Evolutionary conservation across 2,797 vertebrate genomes (phyloP).

Genomic region (Eulemur mongoz): DNA sequence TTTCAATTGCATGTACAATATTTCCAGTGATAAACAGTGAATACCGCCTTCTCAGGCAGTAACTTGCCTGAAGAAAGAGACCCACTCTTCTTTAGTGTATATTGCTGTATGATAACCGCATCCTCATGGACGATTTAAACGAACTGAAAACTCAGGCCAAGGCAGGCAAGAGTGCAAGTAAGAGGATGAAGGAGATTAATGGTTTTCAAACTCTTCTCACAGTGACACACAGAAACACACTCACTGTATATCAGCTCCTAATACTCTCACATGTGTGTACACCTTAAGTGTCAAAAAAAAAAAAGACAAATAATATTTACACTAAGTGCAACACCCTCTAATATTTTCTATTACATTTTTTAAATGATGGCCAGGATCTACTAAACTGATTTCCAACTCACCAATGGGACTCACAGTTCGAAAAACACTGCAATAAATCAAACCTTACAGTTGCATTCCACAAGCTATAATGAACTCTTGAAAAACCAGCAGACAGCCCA

Average conservation of each 20-base stretch:
- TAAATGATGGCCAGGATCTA: not conserved
- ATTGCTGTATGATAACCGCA: not conserved
- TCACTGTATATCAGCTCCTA: not conserved
- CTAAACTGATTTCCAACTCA: constrained; percentile 16
- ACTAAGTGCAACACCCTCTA: not conserved
- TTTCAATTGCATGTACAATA: not conserved
- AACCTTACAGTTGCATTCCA: not conserved
- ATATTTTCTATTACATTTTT: not conserved
- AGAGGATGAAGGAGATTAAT: not conserved
- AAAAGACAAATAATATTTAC: not conserved
- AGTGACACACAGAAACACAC: not conserved
- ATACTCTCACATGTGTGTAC: not conserved
- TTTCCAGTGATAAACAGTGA: not conserved
- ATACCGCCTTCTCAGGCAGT: not conserved
- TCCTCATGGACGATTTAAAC: not conserved
- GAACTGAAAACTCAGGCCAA: not conserved
- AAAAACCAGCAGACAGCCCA: not conserved
- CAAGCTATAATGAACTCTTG: not conserved
- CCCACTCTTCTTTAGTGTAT: not conserved
- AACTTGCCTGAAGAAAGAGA: not conserved
- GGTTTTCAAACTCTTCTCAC: not conserved
- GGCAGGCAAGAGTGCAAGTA: not conserved
- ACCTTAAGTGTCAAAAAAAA: not conserved
- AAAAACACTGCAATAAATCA: constrained; percentile 19
- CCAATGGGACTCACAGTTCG: not conserved